Percentiles rank a stretch among this genome's conserved stretches.
phyloP scores from a whole-genome alignment of 2,113 vertebrate genomes.

The Murina feae region DNA sequence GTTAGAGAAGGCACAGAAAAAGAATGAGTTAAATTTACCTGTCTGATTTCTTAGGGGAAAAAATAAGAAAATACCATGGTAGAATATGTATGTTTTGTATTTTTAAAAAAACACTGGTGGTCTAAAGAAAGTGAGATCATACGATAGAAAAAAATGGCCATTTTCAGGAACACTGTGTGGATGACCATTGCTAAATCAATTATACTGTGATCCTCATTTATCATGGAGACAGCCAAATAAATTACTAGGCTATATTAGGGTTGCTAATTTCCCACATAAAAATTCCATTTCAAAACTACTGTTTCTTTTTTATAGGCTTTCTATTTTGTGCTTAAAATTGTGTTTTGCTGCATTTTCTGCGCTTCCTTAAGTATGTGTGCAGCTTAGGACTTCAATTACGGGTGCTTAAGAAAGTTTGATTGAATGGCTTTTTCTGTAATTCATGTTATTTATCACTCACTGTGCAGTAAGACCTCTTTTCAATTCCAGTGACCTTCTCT shows the following conservation, averaged over 20 bases:
- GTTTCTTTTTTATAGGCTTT: constrained; percentile 1
- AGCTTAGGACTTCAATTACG: background rate
- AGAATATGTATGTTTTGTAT: background rate
- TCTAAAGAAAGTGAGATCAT: constrained; percentile 12
- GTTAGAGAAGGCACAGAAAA: background rate
- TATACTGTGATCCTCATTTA: background rate
- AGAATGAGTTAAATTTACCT: background rate
- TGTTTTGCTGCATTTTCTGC: background rate
- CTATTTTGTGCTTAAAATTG: background rate
- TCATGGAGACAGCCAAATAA: constrained; percentile 47
- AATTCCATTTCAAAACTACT: background rate
- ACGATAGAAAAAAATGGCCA: background rate
- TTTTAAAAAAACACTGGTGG: background rate
- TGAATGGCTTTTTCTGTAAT: background rate
- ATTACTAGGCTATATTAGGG: background rate
- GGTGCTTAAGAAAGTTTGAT: background rate
- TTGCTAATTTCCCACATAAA: constrained; percentile 46
- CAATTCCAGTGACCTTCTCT: background rate
- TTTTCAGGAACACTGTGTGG: constrained; percentile 8
- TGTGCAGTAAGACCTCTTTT: background rate
- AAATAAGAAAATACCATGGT: background rate
- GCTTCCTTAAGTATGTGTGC: background rate
- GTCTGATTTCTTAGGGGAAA: background rate
- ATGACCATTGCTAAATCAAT: constrained; percentile 53
- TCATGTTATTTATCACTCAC: background rate